These are phyloP conservation scores for Stichodactyla helianthus DNA, from an alignment of 64 coral and sea anemone species.

Conservation along the genomic window DNA sequence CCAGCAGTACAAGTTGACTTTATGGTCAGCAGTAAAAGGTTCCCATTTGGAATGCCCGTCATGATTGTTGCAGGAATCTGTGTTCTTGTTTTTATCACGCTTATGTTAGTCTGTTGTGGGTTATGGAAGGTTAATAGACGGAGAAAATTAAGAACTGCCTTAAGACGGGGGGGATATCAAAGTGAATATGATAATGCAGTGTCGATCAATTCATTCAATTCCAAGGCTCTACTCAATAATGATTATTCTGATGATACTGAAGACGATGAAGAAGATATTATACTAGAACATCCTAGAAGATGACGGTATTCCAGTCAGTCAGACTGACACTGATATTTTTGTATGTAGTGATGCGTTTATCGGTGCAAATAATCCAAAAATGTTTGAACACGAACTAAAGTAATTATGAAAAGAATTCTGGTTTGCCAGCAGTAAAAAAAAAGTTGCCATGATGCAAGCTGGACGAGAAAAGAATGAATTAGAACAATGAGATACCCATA, in stretches of 20 bases:
- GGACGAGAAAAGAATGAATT: no score
- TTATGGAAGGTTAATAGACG: slow-evolving; percentile 62
- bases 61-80: slow-evolving; percentile 47
- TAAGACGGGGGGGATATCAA: slow-evolving; percentile 68
- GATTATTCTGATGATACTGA: slow-evolving; percentile 98
- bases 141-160: slow-evolving; percentile 33
- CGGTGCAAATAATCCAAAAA: no score
- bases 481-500: no score
- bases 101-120: slow-evolving; percentile 48
- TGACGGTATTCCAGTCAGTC: neutral
- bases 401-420: no score
- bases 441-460: no score
- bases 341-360: neutral
- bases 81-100: slow-evolving; percentile 39
- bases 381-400: no score
- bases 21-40: slow-evolving; percentile 32
- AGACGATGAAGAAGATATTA: slow-evolving; percentile 92
- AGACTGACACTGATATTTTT: neutral
- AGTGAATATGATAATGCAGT: slow-evolving; percentile 78
- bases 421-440: no score
- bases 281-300: slow-evolving; percentile 70
- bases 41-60: slow-evolving; percentile 48
- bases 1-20: slow-evolving; percentile 60
- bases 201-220: slow-evolving; percentile 92
- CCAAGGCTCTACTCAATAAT: slow-evolving; percentile 86